Evolutionary conservation across 2,797 vertebrate species (phyloP).

Genomic region (Muraenolepis orangiensis): DNA sequence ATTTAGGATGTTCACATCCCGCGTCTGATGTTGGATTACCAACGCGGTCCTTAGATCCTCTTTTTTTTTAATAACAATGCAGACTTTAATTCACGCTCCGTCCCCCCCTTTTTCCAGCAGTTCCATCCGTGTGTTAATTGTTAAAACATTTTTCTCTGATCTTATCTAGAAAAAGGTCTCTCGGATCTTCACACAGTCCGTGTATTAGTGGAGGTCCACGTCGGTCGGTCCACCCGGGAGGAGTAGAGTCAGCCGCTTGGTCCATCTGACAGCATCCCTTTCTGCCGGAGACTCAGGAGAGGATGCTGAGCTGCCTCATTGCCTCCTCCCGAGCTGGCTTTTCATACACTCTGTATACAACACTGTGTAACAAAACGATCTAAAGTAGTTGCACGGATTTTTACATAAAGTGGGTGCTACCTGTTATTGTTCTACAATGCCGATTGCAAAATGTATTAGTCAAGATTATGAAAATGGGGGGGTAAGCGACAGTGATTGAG

Average conservation of each 20-base stretch:
- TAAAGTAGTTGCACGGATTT: neutral
- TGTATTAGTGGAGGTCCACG: slow-evolving; percentile 19
- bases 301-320: neutral
- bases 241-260: slow-evolving; percentile 53
- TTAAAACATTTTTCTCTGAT: slow-evolving; percentile 53
- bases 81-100: slow-evolving; percentile 56
- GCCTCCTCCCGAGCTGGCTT: neutral
- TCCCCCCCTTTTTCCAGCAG: slow-evolving; percentile 31
- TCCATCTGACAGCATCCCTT: slow-evolving; percentile 29
- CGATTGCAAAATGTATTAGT: neutral
- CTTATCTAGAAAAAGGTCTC: slow-evolving; percentile 37
- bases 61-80: slow-evolving; percentile 47
- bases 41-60: slow-evolving; percentile 62
- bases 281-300: neutral
- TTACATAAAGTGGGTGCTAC: neutral
- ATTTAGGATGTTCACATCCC: slow-evolving; percentile 58
- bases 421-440: neutral
- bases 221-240: slow-evolving; percentile 52
- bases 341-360: neutral
- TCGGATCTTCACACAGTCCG: slow-evolving; percentile 38
- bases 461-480: neutral
- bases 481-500: neutral
- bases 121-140: slow-evolving; percentile 42
- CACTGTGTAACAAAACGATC: neutral
- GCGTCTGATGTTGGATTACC: slow-evolving; percentile 65